Percentiles rank a stretch among this genome's conserved stretches.
These are phyloP conservation scores for Neotragus pygmaeus DNA, from an alignment of 2,113 vertebrate species.

Conservation along the genomic window DNA sequence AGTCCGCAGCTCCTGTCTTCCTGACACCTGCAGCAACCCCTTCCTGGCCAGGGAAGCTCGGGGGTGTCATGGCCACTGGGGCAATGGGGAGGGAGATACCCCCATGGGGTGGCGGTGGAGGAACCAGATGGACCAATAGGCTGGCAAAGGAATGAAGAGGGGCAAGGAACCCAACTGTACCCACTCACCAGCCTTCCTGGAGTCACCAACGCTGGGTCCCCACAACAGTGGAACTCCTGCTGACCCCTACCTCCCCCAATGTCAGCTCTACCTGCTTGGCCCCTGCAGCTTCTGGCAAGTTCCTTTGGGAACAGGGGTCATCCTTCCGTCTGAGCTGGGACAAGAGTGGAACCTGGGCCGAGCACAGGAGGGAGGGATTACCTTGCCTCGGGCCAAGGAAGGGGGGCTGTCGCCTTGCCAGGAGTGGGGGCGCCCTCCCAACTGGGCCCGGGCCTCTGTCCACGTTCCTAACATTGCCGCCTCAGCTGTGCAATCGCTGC, in stretches of 20 bases:
- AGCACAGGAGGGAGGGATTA: neutral
- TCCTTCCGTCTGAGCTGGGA: neutral
- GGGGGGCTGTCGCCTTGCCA: neutral
- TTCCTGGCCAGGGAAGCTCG: neutral
- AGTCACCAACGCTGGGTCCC: neutral
- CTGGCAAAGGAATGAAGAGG: neutral
- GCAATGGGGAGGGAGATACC: neutral
- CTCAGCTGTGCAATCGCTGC: conserved; percentile 84
- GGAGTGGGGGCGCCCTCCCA: neutral
- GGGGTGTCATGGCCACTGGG: neutral
- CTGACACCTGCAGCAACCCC: neutral
- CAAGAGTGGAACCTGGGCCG: neutral
- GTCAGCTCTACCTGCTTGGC: neutral
- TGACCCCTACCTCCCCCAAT: no score
- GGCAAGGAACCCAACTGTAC: neutral
- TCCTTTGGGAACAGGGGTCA: neutral
- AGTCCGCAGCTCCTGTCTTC: neutral
- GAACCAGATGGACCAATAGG: neutral
- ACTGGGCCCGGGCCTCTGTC: conserved; percentile 29
- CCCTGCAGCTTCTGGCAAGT: neutral
- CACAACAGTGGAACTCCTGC: rapidly evolving
- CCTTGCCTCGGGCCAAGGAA: neutral
- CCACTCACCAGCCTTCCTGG: neutral
- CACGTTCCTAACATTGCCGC: conserved; percentile 70
- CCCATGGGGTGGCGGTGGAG: neutral